phyloP scores from a whole-genome alignment of 2,113 vertebrate species.

The Gymnocephalus cernua region DNA sequence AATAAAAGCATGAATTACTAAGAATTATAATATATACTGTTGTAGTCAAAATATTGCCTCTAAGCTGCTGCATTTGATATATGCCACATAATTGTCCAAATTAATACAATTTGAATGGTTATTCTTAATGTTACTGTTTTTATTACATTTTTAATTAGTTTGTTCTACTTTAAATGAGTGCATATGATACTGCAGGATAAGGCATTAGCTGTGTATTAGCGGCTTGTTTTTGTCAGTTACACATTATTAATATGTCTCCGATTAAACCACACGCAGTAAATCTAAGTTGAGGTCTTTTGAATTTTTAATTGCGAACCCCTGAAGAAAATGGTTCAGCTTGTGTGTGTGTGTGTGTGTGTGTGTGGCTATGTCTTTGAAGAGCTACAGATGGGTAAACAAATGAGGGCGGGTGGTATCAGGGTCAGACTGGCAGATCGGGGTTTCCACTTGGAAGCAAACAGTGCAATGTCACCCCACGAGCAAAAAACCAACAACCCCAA shows the following conservation, averaged over 20 bases:
- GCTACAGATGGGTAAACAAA: conserved; percentile 65
- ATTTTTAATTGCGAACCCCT: conserved; percentile 59
- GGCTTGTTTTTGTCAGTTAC: conserved; percentile 51
- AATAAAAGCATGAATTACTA: conserved; percentile 3
- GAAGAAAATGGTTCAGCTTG: conserved; percentile 43
- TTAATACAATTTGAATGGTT: conserved; percentile 15
- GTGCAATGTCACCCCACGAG: conserved; percentile 56
- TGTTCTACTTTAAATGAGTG: conserved; percentile 38
- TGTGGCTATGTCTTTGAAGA: conserved; percentile 59
- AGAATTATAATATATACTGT: not conserved
- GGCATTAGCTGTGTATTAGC: conserved; percentile 34
- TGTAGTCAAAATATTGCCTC: conserved; percentile 7
- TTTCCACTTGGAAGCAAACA: conserved; percentile 36
- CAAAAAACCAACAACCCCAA: conserved; percentile 53
- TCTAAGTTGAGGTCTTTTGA: conserved; percentile 60
- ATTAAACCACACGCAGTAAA: conserved; percentile 45
- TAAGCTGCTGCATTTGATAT: conserved; percentile 1
- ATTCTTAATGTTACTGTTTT: conserved; percentile 10
- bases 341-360: not conserved
- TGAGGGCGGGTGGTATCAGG: conserved; percentile 48
- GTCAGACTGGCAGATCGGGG: conserved; percentile 32
- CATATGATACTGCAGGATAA: conserved; percentile 13
- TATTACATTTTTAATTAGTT: conserved; percentile 44
- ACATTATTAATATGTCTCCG: conserved; percentile 48
- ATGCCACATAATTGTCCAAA: conserved; percentile 14